A percentile compares a stretch with the other conserved stretches of the same genome.
Evolutionary conservation across 1,140 invertebrate species (phyloP).

Genomic region (Zaprionus lachaisei): DNA sequence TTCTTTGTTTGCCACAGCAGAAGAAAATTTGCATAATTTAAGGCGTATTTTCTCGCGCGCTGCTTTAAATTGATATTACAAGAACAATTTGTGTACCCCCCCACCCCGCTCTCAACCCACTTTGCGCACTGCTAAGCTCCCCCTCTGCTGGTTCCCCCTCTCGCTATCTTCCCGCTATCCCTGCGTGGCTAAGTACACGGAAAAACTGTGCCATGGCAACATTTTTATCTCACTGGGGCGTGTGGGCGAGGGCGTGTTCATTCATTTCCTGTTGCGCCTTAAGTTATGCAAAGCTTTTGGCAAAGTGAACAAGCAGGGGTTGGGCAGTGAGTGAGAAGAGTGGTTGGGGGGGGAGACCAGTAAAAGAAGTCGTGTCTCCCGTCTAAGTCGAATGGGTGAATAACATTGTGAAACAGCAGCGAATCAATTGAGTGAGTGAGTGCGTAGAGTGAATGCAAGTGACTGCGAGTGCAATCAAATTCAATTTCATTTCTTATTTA

Average conservation of each 20-base stretch:
- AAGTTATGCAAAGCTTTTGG: slow-evolving; percentile 78
- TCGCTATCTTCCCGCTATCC: neutral
- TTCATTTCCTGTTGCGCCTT: slow-evolving; percentile 75
- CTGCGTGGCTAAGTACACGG: slow-evolving; percentile 52
- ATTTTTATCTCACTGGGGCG: slow-evolving; percentile 36
- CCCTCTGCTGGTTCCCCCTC: neutral
- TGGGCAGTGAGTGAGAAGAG: neutral
- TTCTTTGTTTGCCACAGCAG: slow-evolving; percentile 27
- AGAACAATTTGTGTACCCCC: slow-evolving; percentile 62
- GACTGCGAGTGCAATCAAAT: neutral
- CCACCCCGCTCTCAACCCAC: neutral
- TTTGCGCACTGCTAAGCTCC: neutral
- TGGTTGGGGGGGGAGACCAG: too few relatives aligned
- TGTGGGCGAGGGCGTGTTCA: slow-evolving; percentile 58
- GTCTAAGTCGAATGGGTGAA: neutral
- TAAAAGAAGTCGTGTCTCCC: too few relatives aligned
- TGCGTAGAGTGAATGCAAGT: neutral
- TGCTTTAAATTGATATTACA: slow-evolving; percentile 76
- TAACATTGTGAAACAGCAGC: neutral
- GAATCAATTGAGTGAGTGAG: slow-evolving; percentile 1
- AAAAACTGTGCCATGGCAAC: slow-evolving; percentile 70
- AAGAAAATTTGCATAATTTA: slow-evolving; percentile 69
- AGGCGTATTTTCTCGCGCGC: slow-evolving; percentile 64
- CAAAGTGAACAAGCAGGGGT: slow-evolving; percentile 40
- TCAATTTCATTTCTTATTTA: neutral